These are phyloP conservation scores for Xenotilapia flavipinnis DNA, from an alignment of 2,113 vertebrate species.

Conservation along the genomic window DNA sequence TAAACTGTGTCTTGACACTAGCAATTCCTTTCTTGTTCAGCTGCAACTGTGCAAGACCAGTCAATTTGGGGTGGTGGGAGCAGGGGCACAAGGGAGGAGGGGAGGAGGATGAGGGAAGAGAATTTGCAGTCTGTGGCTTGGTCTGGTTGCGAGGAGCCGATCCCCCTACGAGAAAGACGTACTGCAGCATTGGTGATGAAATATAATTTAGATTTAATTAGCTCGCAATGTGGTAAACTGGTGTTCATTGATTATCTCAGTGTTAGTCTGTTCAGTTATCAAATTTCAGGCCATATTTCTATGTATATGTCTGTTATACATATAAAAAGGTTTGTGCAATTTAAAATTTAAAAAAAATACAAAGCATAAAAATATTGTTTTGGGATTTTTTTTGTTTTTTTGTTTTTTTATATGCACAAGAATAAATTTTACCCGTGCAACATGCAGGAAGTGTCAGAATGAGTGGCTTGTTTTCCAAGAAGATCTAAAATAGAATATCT, in stretches of 20 bases:
- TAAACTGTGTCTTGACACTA: slow-evolving; percentile 99
- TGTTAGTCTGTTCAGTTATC: slow-evolving; percentile 52
- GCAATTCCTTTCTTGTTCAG: slow-evolving; percentile 99
- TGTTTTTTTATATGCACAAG: background rate
- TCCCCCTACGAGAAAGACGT: slow-evolving; percentile 5
- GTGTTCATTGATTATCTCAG: slow-evolving; percentile 60
- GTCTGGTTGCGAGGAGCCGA: slow-evolving; percentile 51
- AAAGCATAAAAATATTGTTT: background rate
- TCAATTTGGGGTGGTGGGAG: slow-evolving; percentile 93
- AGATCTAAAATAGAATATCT: slow-evolving; percentile 42
- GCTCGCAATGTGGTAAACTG: slow-evolving; percentile 52
- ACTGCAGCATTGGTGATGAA: slow-evolving; percentile 61
- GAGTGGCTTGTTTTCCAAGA: slow-evolving; percentile 40
- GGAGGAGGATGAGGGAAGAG: slow-evolving; percentile 44
- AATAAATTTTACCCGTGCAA: background rate
- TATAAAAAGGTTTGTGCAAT: background rate
- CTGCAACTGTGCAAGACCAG: slow-evolving; percentile 99
- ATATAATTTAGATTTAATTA: slow-evolving; percentile 68
- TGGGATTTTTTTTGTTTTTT: background rate
- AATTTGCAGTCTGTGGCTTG: slow-evolving; percentile 47
- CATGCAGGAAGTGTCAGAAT: slow-evolving; percentile 22
- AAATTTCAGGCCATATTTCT: slow-evolving; percentile 1
- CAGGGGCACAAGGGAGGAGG: slow-evolving; percentile 79
- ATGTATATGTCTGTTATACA: background rate
- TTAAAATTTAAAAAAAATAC: rapidly evolving